Conservation (phyloP, 2,113 vertebrate genomes). For the Gymnobelideus leadbeateri region DNA sequence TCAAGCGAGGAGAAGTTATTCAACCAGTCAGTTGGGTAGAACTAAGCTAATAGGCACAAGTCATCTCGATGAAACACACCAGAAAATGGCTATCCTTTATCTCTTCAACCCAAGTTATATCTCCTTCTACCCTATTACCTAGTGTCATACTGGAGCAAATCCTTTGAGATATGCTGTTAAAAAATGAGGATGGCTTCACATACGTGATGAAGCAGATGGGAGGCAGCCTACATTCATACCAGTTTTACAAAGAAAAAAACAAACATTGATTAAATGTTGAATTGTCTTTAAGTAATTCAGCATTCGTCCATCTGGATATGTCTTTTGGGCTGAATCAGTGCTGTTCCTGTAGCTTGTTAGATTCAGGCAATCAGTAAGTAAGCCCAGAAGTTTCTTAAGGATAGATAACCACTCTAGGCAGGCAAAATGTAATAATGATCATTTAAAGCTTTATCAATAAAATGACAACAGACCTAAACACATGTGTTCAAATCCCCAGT, state of each 20-base stretch:
- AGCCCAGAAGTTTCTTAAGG: slow-evolving; percentile 28
- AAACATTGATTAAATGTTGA: slow-evolving; percentile 76
- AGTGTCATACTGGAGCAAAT: slow-evolving; percentile 65
- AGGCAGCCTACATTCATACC: slow-evolving; percentile 63
- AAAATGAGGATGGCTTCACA: slow-evolving; percentile 73
- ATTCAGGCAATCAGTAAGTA: slow-evolving; percentile 49
- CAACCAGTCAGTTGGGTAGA: neutral
- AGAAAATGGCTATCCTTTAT: slow-evolving; percentile 5
- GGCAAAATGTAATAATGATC: neutral
- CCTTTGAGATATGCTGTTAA: slow-evolving; percentile 66
- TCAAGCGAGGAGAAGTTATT: neutral
- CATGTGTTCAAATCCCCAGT: slow-evolving; percentile 51
- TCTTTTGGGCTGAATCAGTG: slow-evolving; percentile 58
- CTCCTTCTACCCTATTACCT: slow-evolving; percentile 58
- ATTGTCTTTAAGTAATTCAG: slow-evolving; percentile 62
- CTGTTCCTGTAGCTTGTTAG: slow-evolving; percentile 63
- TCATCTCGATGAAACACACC: neutral
- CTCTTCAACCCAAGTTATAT: neutral
- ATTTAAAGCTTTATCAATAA: slow-evolving; percentile 23
- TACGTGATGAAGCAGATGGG: slow-evolving; percentile 72
- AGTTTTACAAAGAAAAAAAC: slow-evolving; percentile 67
- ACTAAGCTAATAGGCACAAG: slow-evolving; percentile 5
- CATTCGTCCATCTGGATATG: slow-evolving; percentile 70
- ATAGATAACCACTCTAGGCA: slow-evolving; percentile 16
- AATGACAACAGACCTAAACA: neutral